Conservation (phyloP, 2,888 invertebrate genomes). For the Brenthis daphne region DNA sequence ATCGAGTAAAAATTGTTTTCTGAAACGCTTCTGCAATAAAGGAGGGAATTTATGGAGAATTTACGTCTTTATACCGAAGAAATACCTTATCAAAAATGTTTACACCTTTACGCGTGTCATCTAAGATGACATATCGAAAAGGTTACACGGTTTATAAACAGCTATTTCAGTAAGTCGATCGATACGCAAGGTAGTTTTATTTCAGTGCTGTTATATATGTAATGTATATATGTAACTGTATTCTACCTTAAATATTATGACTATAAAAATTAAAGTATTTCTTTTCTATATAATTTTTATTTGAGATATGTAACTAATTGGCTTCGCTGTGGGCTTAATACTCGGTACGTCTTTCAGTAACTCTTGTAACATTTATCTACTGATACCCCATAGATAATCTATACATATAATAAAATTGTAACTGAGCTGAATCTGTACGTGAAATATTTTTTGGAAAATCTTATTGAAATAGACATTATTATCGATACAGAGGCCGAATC, state of each 20-base stretch:
- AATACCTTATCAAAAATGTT: slow-evolving; percentile 45
- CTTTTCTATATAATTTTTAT: too few species aligned
- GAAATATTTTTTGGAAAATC: too few species aligned
- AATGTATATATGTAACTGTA: not conserved
- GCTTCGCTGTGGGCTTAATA: too few species aligned
- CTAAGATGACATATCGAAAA: slow-evolving; percentile 17
- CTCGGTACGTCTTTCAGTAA: too few species aligned
- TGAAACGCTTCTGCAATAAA: slow-evolving; percentile 55
- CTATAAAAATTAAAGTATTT: too few species aligned
- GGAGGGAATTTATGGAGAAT: slow-evolving; percentile 55
- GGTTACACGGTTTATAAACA: slow-evolving; percentile 27
- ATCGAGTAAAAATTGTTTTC: slow-evolving; percentile 59
- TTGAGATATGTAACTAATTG: too few species aligned
- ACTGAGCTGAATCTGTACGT: too few species aligned
- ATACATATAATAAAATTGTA: too few species aligned
- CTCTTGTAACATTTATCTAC: too few species aligned
- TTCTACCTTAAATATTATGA: not conserved
- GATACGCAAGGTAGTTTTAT: not conserved
- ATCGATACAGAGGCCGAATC: too few species aligned
- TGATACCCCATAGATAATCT: too few species aligned
- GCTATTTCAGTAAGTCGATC: not conserved
- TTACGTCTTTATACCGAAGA: slow-evolving; percentile 54
- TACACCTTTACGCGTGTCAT: slow-evolving; percentile 37
- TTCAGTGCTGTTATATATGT: not conserved
- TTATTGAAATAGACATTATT: too few species aligned